A percentile compares a stretch with the other conserved stretches of the same genome.
phyloP scores from a whole-genome alignment of 2,797 vertebrate genomes.

The Pseudomugil tenellus region DNA sequence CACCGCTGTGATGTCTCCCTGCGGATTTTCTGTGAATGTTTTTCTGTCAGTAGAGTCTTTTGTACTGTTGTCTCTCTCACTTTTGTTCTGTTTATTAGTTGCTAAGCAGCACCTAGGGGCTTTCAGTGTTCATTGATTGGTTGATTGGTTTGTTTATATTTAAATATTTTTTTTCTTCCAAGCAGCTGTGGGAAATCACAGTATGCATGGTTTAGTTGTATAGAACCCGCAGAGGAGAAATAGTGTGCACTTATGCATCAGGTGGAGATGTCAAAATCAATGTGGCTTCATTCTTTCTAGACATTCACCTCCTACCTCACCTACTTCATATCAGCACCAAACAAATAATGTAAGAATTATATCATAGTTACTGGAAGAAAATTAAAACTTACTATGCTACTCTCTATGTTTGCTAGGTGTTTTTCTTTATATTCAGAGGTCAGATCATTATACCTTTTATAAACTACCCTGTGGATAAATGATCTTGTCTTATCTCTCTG shows the following conservation, averaged over 20 bases:
- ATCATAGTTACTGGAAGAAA: slow-evolving; percentile 13
- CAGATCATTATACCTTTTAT: slow-evolving; percentile 10
- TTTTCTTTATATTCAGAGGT: slow-evolving; percentile 1
- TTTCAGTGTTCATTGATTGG: slow-evolving; percentile 64
- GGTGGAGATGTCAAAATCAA: slow-evolving; percentile 57
- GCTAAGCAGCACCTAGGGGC: slow-evolving; percentile 41
- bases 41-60: slow-evolving; percentile 41
- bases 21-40: slow-evolving; percentile 37
- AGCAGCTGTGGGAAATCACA: slow-evolving; percentile 57
- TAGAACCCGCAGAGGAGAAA: slow-evolving; percentile 33
- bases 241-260: slow-evolving; percentile 36
- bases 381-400: slow-evolving; percentile 20
- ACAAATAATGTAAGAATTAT: slow-evolving; percentile 8
- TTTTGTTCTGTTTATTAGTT: slow-evolving; percentile 54
- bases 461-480: slow-evolving; percentile 6
- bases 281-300: slow-evolving; percentile 42
- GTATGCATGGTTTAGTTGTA: slow-evolving; percentile 29
- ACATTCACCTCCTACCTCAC: slow-evolving; percentile 26
- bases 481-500: slow-evolving; percentile 1
- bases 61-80: slow-evolving; percentile 23
- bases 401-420: neutral
- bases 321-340: slow-evolving; percentile 16
- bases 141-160: slow-evolving; percentile 70
- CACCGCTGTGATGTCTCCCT: slow-evolving; percentile 24
- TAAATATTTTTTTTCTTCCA: slow-evolving; percentile 43